Evolutionary conservation across 2,113 vertebrate species (phyloP).

Genomic region (Hippolais icterina): DNA sequence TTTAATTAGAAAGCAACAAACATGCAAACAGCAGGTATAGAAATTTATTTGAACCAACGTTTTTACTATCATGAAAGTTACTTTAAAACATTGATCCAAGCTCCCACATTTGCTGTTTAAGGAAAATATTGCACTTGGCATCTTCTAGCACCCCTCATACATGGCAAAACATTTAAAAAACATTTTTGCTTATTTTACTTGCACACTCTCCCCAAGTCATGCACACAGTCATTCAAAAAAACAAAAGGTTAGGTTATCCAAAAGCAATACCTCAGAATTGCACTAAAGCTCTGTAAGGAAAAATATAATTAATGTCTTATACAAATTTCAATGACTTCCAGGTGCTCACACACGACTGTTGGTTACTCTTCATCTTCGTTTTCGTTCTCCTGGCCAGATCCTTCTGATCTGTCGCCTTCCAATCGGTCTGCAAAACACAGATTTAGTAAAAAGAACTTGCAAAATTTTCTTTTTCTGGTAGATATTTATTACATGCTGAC

Average conservation of each 20-base stretch:
- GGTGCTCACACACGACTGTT: constrained; percentile 75
- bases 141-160: constrained; percentile 78
- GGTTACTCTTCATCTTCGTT: constrained; percentile 89
- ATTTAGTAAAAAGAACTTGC: not conserved
- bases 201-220: constrained; percentile 78
- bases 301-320: constrained; percentile 90
- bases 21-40: constrained; percentile 90
- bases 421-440: constrained; percentile 81
- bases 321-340: constrained; percentile 82
- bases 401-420: constrained; percentile 94
- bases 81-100: constrained; percentile 85
- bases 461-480: not conserved
- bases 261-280: constrained; percentile 87
- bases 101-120: constrained; percentile 79
- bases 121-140: constrained; percentile 93
- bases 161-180: constrained; percentile 74
- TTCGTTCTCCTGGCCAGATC: constrained; percentile 89
- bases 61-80: constrained; percentile 84
- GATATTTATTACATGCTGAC: not conserved
- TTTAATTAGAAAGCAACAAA: constrained; percentile 85
- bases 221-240: constrained; percentile 79
- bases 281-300: constrained; percentile 89
- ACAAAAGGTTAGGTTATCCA: constrained; percentile 82
- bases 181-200: constrained; percentile 76
- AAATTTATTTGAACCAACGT: constrained; percentile 84